phyloP scores from a whole-genome alignment of 2,888 invertebrate species.

The Perithous albicinctus region DNA sequence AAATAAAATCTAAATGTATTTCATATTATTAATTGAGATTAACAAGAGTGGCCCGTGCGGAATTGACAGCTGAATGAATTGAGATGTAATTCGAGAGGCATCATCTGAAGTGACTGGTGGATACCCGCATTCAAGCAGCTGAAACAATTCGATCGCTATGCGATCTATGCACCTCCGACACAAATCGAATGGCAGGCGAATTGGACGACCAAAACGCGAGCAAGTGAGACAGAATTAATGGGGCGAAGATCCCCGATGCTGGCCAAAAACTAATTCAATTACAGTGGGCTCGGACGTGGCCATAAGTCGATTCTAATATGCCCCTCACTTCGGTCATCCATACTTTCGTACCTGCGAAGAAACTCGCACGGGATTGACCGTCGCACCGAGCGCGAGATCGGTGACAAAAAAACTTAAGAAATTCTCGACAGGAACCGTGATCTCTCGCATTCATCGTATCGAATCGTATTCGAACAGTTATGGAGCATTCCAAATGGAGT shows the following conservation, averaged over 20 bases:
- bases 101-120: slow-evolving; percentile 51
- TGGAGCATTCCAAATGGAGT: slow-evolving; percentile 33
- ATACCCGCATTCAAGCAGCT: slow-evolving; percentile 30
- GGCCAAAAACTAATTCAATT: slow-evolving; percentile 74
- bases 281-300: slow-evolving; percentile 55
- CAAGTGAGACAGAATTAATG: slow-evolving; percentile 22
- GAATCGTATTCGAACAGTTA: slow-evolving; percentile 21
- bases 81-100: slow-evolving; percentile 48
- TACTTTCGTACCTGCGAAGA: slow-evolving; percentile 6
- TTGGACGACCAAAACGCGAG: neutral
- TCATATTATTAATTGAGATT: neutral
- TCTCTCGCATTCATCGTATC: slow-evolving; percentile 33
- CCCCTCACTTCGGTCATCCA: slow-evolving; percentile 29
- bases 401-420: slow-evolving; percentile 38
- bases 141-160: slow-evolving; percentile 72
- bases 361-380: slow-evolving; percentile 44
- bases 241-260: slow-evolving; percentile 30
- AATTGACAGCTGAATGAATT: slow-evolving; percentile 41
- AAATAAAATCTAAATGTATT: neutral
- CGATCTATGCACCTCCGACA: slow-evolving; percentile 61
- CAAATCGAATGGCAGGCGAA: neutral
- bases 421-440: slow-evolving; percentile 24
- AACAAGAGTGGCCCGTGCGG: neutral
- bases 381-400: slow-evolving; percentile 55
- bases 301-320: slow-evolving; percentile 74